Evolutionary conservation across 2,888 invertebrate species (phyloP), one percentile per base, ranked within the genome.

Genomic region (Drosophila barbarae): DNA sequence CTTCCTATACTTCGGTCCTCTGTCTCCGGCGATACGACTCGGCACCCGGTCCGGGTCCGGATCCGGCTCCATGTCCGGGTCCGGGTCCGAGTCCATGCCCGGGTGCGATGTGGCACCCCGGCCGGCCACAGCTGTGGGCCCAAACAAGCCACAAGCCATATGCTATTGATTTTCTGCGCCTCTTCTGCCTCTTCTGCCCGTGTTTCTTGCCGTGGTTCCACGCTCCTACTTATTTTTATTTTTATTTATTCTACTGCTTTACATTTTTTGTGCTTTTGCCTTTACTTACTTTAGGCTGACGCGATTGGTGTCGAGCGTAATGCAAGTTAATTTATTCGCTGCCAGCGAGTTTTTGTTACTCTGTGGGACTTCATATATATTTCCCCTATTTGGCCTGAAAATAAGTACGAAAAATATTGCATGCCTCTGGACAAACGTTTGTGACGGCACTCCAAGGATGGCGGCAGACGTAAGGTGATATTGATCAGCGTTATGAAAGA

Each of bases 141-240:
- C 53, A 74, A 73, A 73, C 71, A 72, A 70, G 66, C 66, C 74
- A 64, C 66, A 72, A 70, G 73, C 79, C 86, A 85, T 86, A 87
- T 85, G 84, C 72, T 87, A 87, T 87, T 82, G 87, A 87, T 87
- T 87, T 87, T 87, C 72, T 58, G 59, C 10, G 42, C 50, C 63
- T 56, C 35, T 44, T 58, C 28, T 52, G 54, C 26, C 44, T 23
- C 18, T 49, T 44, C 49, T 38, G 23, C 10, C 53, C 42, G 21
- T 47, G 41, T 47, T 54, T 54, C 30, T 44, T 49, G 36, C 18
- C 23, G 41, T 36, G 39, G 51, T 49, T 52, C 35, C 55, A 30
- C 44, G 36, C 28, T 54, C 36, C 38, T 47, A 34, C 46, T 47
- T 47, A 46, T 47, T 47, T 47, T 38, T 68, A 42, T 35, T 42